Percentiles rank a stretch among this genome's conserved stretches.
Conservation (phyloP, 2,113 vertebrate genomes). For the Pterocles gutturalis region DNA sequence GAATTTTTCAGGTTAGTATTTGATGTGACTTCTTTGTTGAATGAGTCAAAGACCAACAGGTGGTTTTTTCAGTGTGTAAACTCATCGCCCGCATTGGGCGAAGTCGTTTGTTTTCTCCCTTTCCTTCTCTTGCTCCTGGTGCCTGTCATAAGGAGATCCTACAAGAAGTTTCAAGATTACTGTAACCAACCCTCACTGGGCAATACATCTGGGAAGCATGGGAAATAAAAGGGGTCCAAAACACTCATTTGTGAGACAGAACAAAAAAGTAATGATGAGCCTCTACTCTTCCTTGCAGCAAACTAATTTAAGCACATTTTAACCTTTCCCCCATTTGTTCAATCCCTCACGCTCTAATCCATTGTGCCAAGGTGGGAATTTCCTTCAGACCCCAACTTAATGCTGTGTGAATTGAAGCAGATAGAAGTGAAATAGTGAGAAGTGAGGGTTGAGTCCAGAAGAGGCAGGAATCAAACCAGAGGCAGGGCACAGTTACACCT, state of each 20-base stretch:
- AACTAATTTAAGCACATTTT: not conserved
- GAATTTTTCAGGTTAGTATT: constrained; percentile 34
- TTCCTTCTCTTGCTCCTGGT: not conserved
- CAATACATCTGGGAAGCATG: not conserved
- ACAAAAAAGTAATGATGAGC: not conserved
- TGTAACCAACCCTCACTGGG: not conserved
- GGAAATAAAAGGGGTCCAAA: not conserved
- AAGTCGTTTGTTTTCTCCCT: not conserved
- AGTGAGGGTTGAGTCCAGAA: not conserved
- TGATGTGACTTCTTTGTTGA: not conserved
- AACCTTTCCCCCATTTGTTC: not conserved
- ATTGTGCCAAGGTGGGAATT: not conserved
- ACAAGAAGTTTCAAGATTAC: not conserved
- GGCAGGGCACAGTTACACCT: not conserved
- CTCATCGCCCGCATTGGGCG: not conserved
- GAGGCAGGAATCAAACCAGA: not conserved
- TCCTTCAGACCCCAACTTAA: not conserved
- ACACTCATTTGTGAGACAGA: not conserved
- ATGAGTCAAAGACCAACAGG: constrained; percentile 41
- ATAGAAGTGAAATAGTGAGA: not conserved
- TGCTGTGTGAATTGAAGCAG: not conserved
- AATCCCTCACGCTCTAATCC: not conserved
- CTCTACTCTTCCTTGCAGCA: not conserved
- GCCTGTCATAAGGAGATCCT: not conserved
- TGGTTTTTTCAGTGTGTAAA: not conserved